A percentile compares a stretch with the other conserved stretches of the same genome.
phyloP scores from a whole-genome alignment of 2,888 invertebrate genomes.

The Embidobia sp. region DNA sequence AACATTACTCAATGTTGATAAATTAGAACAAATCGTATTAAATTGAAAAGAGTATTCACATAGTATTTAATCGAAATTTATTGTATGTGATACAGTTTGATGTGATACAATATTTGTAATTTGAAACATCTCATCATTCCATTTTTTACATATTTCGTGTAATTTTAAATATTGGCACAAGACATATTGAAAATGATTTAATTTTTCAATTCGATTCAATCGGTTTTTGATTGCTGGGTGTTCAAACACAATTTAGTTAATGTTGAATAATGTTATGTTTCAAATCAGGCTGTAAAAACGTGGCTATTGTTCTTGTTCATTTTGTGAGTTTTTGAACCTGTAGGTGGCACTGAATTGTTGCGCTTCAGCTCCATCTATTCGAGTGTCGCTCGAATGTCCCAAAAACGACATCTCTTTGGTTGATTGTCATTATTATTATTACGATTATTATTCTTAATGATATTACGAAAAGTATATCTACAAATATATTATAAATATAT shows the following conservation, averaged over 20 bases:
- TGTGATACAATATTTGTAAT: no score
- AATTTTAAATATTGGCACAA: no score
- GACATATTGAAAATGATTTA: no score
- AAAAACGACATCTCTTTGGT: constrained; percentile 11
- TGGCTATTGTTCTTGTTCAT: constrained; percentile 18
- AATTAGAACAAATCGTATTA: no score
- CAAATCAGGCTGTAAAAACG: constrained; percentile 19
- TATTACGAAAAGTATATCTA: constrained; percentile 40
- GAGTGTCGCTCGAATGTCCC: constrained; percentile 13
- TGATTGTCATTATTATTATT: constrained; percentile 23
- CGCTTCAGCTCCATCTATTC: background rate
- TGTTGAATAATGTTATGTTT: constrained; percentile 6
- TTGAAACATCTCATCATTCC: no score
- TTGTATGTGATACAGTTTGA: no score
- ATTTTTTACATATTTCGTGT: no score
- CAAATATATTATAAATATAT: constrained; percentile 65
- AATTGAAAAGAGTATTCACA: no score
- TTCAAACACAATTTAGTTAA: background rate
- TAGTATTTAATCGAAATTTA: no score
- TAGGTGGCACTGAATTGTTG: background rate
- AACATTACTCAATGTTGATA: no score
- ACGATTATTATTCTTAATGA: constrained; percentile 33
- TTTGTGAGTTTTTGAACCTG: background rate
- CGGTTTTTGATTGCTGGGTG: no score
- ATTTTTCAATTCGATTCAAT: no score